A percentile compares a stretch with the other conserved stretches of the same genome.
Evolutionary conservation across 2,797 vertebrate genomes (phyloP).

Genomic region (Neosalanx taihuensis): DNA sequence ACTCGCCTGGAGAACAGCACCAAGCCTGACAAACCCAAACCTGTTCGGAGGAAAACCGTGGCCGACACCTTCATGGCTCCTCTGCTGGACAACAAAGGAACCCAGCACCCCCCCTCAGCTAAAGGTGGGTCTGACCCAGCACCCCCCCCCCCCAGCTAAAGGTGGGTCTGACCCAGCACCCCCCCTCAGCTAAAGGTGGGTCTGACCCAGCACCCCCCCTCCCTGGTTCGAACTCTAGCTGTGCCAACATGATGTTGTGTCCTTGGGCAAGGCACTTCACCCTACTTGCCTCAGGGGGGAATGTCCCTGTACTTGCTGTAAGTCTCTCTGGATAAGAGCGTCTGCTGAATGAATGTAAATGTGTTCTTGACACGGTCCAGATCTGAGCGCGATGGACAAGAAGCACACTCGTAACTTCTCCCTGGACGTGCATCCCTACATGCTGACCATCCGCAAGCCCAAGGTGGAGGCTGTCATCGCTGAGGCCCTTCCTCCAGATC

Average conservation of each 20-base stretch:
- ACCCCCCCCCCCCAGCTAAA: no score
- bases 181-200: constrained; percentile 71
- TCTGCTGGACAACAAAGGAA: constrained; percentile 84
- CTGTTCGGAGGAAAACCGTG: constrained; percentile 84
- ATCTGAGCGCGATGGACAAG: constrained; percentile 78
- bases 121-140: constrained; percentile 62
- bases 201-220: constrained; percentile 73
- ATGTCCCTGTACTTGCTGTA: no score
- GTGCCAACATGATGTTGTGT: no score
- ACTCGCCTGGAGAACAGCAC: constrained; percentile 88
- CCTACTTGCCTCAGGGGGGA: no score
- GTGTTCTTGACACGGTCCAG: constrained; percentile 31
- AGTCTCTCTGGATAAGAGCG: no score
- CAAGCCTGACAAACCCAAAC: constrained; percentile 93
- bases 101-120: constrained; percentile 74
- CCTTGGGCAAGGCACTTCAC: no score
- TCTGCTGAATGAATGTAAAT: no score
- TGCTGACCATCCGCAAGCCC: constrained; percentile 88
- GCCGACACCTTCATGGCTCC: constrained; percentile 88
- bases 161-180: constrained; percentile 70
- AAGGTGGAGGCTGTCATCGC: constrained; percentile 78
- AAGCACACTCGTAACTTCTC: constrained; percentile 94
- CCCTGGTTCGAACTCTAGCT: no score
- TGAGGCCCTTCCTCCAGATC: constrained; percentile 78
- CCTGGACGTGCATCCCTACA: constrained; percentile 94